Base-by-base conservation (phyloP, 2,113 vertebrate species). In the Dolichallabes microphthalmus region DNA sequence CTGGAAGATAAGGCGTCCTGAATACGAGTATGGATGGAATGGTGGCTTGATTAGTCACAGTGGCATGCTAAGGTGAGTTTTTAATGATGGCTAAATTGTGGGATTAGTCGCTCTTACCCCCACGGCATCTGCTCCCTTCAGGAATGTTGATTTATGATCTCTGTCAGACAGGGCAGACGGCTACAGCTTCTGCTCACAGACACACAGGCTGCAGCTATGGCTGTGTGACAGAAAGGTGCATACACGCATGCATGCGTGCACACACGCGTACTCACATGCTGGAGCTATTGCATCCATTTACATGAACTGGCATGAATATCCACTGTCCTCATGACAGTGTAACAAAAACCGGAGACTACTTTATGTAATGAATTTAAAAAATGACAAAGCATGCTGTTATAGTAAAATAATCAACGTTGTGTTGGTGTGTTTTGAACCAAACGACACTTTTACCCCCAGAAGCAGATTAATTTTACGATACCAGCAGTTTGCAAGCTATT, bases 11-110 rank as follows among this genome's bases (percentile, higher is more conserved):
- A 14, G 6, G 30, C 35, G 30, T 20, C 55, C 39, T 81, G 45
- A 45, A 74, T 68, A 82, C 76, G 82, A 74, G 86, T 90, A 82
- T 89, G 93, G 93, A 87, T 88, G 91, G 91, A 94, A 94, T 89
- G 89, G 90, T 92, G 90, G 90, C 90, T 90, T 93, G 94, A 94
- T 95, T 93, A 86, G 92, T 92, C 92, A 93, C 93, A 93, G 94
- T 95, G 91, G 93, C 92, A 90, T 91, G 94, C 94, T 96, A 96
- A 96, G 94, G 95, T 96, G 95, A 96, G 95, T 96, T 96, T 45
- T 96, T 96, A 97, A 96, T 97, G 95, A 96, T 94, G 94, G 96
- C 95, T 96, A 96, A 97, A 96, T 95, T 95, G 95, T 96, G 93
- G 93, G 96, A 96, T 96, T 96, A 96, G 93, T 95, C 95, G 95